Evolutionary conservation across 1,140 invertebrate species (phyloP).

Genomic region (Batillaria attramentaria): DNA sequence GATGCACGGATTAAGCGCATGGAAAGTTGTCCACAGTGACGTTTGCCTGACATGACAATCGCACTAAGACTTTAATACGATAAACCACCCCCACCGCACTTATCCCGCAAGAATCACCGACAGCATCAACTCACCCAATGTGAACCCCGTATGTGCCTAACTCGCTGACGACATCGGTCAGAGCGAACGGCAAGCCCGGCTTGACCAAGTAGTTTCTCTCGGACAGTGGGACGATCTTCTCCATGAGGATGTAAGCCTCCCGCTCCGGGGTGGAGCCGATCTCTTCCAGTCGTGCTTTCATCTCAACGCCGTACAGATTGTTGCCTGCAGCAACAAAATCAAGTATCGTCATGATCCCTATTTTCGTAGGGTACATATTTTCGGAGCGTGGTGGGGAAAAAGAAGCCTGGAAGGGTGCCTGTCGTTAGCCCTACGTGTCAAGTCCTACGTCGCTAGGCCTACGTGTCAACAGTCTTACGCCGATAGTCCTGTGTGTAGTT

Average conservation of each 20-base stretch:
- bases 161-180: constrained; percentile 83
- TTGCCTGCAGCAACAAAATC: constrained; percentile 78
- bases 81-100: no score
- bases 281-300: constrained; percentile 77
- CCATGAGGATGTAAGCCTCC: constrained; percentile 95
- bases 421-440: no score
- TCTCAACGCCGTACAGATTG: constrained; percentile 91
- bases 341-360: no score
- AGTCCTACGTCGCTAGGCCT: no score
- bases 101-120: no score
- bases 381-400: no score
- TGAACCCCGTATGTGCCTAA: constrained; percentile 95
- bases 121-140: constrained; percentile 79
- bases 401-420: no score
- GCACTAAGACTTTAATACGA: neutral
- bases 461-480: no score
- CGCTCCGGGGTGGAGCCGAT: constrained; percentile 81
- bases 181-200: constrained; percentile 57
- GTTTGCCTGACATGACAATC: neutral
- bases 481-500: no score
- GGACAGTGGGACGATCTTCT: constrained; percentile 85
- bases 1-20: no score
- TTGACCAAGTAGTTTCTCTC: constrained; percentile 87
- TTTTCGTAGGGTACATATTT: no score
- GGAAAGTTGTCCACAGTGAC: no score